A percentile compares a stretch with the other conserved stretches of the same genome.
Conservation (phyloP, 2,113 vertebrate genomes). For the Phasianus colchicus region DNA sequence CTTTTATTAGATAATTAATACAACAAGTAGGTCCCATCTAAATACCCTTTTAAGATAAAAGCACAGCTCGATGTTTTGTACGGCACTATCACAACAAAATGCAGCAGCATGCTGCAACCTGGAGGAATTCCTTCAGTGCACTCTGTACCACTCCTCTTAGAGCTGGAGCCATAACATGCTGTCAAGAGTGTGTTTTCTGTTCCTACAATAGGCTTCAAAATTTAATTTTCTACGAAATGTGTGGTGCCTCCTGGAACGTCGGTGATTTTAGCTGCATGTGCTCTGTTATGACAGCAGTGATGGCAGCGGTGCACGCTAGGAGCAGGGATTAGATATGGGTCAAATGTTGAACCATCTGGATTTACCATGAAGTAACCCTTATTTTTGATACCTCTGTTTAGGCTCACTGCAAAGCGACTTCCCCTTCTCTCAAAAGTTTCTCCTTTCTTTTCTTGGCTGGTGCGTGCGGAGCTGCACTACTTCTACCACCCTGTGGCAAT, state of each 20-base stretch:
- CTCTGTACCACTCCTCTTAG: background rate
- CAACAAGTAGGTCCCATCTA: background rate
- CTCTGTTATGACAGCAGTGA: conserved; percentile 32
- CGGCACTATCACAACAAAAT: conserved; percentile 17
- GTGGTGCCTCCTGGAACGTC: background rate
- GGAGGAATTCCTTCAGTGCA: background rate
- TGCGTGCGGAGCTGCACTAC: conserved; percentile 49
- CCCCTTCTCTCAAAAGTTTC: conserved; percentile 20
- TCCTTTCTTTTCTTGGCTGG: background rate
- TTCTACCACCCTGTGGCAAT: conserved; percentile 85
- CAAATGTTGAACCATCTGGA: conserved; percentile 77
- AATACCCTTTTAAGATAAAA: conserved; percentile 8
- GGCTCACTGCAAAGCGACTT: background rate
- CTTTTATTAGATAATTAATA: background rate
- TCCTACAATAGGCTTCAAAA: conserved; percentile 48
- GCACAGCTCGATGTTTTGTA: background rate
- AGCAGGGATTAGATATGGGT: conserved; percentile 74
- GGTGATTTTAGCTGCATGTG: conserved; percentile 31
- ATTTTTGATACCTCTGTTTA: conserved; percentile 61
- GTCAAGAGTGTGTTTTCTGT: background rate
- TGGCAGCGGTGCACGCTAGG: conserved; percentile 21
- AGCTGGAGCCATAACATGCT: background rate
- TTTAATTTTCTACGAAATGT: conserved; percentile 48
- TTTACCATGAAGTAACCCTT: conserved; percentile 53
- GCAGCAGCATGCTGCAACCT: background rate